Conservation (phyloP, 2,113 vertebrate genomes). For the Piaya cayana region DNA sequence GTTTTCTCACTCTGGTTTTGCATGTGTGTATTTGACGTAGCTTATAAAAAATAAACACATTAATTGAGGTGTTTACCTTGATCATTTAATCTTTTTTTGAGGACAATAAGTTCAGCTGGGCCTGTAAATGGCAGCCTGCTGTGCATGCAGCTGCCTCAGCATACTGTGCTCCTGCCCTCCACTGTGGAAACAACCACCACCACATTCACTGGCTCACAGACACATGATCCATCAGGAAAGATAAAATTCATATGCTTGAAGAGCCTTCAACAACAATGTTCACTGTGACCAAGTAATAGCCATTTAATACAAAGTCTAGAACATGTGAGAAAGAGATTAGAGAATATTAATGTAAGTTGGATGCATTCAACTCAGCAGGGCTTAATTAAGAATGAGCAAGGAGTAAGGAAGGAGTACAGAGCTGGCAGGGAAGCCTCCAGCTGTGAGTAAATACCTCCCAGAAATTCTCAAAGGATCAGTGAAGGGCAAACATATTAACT, state of each 20-base stretch:
- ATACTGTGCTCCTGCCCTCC: neutral
- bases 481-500: neutral
- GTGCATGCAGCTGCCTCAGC: neutral
- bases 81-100: neutral
- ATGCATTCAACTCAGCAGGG: rapidly evolving
- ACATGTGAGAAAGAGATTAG: neutral
- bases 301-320: neutral
- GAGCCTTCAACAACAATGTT: neutral
- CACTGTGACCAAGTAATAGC: neutral
- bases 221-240: rapidly evolving
- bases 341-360: neutral
- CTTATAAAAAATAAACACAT: constrained; percentile 6
- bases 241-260: neutral
- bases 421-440: neutral
- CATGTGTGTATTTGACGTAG: neutral
- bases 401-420: neutral
- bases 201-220: neutral
- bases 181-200: neutral
- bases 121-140: neutral
- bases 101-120: neutral
- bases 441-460: neutral
- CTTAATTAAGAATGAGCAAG: neutral
- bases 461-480: neutral
- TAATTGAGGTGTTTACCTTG: neutral
- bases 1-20: constrained; percentile 39